Evolutionary conservation across 1,140 invertebrate species (phyloP), one percentile per base, ranked within the genome.

Genomic region (Camponotus floridanus): DNA sequence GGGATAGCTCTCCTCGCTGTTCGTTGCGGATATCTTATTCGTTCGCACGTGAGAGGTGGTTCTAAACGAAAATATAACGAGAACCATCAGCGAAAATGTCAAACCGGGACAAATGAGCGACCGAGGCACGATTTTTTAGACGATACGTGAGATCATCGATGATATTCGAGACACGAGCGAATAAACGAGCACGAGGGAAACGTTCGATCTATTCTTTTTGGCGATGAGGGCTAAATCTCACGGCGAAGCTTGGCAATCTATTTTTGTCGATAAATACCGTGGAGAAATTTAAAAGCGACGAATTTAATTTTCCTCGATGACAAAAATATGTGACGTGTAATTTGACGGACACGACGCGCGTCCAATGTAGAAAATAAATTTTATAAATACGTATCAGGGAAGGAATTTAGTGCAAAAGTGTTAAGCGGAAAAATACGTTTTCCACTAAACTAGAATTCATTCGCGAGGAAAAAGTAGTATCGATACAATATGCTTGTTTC

Each of bases 1-100:
- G 79, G 55, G 36, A 26, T 81, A 83, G 55, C 18, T 48, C 21
- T 70, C 65, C 15, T 33, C 21, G 42, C 67, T 31, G 67, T 36
- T 81, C 55, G 61, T 81, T 81, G 68, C 39, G 62, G 71, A 78
- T 78, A 76, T 48, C 36, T 85, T 65, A 65, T 85, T 65, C 33
- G 73, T 26, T 76, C 45, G 61, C 61, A 65, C 15, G 61, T 65
- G 73, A 55, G 36, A 36, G 21, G 21, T 61, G 26, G 31, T 31
- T 39, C 64, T 70, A 70, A 33, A 13, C 55, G 55, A 59, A 26
- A 62, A 11, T 67, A 15, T 68, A 57, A 36, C 62, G 21, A n/a
- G 21, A 74, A 31, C 13, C 68, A 48, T 83, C 79, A 83, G 39
- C 57, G 15, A 11, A 61, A 21, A 74, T n/a, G 39, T 83, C 79